Percentiles rank a stretch among this genome's conserved stretches.
phyloP scores from a whole-genome alignment of 2,113 vertebrate genomes.

The Micronycteris hirsuta region DNA sequence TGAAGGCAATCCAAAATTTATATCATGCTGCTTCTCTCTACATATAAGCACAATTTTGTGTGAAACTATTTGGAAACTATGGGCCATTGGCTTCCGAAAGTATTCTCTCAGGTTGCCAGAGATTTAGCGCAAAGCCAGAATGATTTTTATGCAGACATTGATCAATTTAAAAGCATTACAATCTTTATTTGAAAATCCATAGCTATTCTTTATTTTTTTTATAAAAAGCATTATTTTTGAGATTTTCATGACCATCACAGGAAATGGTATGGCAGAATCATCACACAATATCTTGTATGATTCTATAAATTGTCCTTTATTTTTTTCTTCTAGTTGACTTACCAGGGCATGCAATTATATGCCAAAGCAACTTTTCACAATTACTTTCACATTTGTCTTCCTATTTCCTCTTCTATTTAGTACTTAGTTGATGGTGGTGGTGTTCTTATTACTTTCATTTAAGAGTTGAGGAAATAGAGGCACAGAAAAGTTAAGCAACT shows the following conservation, averaged over 20 bases:
- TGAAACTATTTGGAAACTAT: conserved; percentile 38
- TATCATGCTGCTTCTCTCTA: conserved; percentile 47
- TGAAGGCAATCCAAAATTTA: conserved; percentile 62
- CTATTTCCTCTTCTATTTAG: background rate
- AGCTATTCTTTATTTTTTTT: conserved; percentile 8
- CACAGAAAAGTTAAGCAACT: background rate
- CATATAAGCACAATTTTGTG: conserved; percentile 56
- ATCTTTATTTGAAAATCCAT: background rate
- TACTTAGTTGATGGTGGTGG: background rate
- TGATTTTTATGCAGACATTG: background rate
- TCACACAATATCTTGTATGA: background rate
- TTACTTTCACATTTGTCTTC: background rate
- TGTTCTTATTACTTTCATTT: background rate
- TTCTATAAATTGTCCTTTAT: background rate
- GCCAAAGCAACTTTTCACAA: background rate
- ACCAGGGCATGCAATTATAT: background rate
- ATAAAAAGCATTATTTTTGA: background rate
- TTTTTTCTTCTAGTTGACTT: background rate
- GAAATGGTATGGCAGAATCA: conserved; percentile 25
- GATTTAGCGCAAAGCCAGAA: background rate
- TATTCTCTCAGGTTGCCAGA: conserved; percentile 49
- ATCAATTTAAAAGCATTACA: conserved; percentile 30
- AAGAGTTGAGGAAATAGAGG: background rate
- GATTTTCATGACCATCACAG: background rate
- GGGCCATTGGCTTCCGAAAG: conserved; percentile 47